phyloP scores from a whole-genome alignment of 2,797 vertebrate genomes.

The Cygnus olor region DNA sequence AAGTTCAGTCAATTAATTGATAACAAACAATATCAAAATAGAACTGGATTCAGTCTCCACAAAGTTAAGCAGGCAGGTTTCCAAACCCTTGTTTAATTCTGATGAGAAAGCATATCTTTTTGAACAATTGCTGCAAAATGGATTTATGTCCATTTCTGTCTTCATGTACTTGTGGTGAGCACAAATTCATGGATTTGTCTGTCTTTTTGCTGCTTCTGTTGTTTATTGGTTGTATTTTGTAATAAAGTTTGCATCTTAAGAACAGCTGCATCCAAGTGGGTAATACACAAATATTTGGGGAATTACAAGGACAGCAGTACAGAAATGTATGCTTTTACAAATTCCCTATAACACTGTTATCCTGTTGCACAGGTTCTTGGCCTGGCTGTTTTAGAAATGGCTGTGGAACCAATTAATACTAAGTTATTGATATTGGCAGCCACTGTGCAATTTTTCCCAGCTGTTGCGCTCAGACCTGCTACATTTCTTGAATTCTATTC shows the following conservation, averaged over 20 bases:
- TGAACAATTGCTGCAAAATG: not conserved
- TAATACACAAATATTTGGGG: not conserved
- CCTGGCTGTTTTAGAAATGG: not conserved
- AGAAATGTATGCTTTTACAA: not conserved
- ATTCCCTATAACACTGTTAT: not conserved
- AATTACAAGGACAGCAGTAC: not conserved
- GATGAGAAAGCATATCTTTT: not conserved
- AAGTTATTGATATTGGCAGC: slow-evolving; percentile 66
- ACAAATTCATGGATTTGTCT: not conserved
- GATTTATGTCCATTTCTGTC: not conserved
- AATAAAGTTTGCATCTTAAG: not conserved
- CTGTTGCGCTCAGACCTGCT: not conserved
- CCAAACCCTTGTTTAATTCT: not conserved
- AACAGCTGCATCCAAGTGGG: not conserved
- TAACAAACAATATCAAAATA: not conserved
- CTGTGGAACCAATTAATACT: slow-evolving; percentile 42
- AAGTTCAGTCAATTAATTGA: slow-evolving; percentile 59
- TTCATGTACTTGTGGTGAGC: not conserved
- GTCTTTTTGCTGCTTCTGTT: not conserved
- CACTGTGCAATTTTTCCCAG: slow-evolving; percentile 31
- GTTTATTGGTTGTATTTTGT: not conserved
- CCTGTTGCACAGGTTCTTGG: not conserved
- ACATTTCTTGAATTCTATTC: not conserved
- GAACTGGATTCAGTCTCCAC: not conserved
- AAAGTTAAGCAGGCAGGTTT: not conserved